Evolutionary conservation across 1,140 invertebrate genomes (phyloP).

Genomic region (Eumaeus atala): DNA sequence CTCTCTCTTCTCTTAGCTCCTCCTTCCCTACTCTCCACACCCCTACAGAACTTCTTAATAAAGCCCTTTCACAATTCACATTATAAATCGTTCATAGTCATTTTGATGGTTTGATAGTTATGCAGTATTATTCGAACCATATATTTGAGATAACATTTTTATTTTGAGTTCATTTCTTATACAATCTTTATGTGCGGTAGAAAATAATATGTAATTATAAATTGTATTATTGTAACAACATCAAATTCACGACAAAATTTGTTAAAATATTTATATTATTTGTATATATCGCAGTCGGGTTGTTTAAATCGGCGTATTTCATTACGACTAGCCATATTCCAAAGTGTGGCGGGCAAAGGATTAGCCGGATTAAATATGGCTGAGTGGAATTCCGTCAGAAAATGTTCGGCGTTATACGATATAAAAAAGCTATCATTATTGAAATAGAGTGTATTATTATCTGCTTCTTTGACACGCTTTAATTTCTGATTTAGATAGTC

Average conservation of each 20-base stretch:
- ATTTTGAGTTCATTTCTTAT: background rate
- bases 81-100: slow-evolving; percentile 16
- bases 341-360: too few species aligned
- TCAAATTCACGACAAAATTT: background rate
- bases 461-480: too few species aligned
- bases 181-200: too few species aligned
- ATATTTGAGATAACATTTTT: slow-evolving; percentile 4
- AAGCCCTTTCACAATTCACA: slow-evolving; percentile 19
- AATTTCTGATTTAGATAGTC: too few species aligned
- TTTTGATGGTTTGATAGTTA: slow-evolving; percentile 11
- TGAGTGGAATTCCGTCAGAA: too few species aligned
- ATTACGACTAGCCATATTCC: too few species aligned
- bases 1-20: slow-evolving; percentile 19
- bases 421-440: too few species aligned
- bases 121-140: background rate
- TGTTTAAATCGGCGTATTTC: too few species aligned
- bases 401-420: too few species aligned
- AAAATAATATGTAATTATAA: background rate
- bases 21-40: slow-evolving; percentile 17
- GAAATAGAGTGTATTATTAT: too few species aligned
- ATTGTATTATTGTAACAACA: slow-evolving; percentile 6
- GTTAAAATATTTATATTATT: background rate
- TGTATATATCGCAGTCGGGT: too few species aligned
- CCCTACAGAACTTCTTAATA: background rate
- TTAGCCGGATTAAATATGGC: too few species aligned